A percentile compares a stretch with the other conserved stretches of the same genome.
phyloP scores from a whole-genome alignment of 2,888 invertebrate species.

The Oscheius sp. region DNA sequence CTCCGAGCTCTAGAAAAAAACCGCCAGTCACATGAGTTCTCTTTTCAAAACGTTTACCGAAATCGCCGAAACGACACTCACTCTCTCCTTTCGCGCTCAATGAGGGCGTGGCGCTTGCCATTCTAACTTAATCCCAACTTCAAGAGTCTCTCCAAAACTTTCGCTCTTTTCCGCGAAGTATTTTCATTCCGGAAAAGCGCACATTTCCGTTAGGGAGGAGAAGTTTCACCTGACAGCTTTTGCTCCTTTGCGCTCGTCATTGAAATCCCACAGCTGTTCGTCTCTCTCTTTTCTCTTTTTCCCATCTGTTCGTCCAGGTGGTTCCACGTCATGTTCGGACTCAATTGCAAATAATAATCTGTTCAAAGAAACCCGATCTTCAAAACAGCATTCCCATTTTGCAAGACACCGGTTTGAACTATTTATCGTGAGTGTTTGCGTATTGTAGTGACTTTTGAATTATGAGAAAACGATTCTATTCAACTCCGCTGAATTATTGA shows the following conservation, averaged over 20 bases:
- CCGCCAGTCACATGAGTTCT: constrained; percentile 12
- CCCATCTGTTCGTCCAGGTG: neutral
- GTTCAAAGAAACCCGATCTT: no score
- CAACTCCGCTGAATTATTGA: constrained; percentile 8
- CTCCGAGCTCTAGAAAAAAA: constrained; percentile 7
- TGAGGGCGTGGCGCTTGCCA: neutral
- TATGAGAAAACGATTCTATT: constrained; percentile 8
- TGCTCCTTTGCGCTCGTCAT: constrained; percentile 3
- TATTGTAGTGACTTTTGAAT: no score
- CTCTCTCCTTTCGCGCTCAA: neutral
- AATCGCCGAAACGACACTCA: neutral
- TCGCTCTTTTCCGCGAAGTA: neutral
- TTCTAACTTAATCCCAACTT: neutral
- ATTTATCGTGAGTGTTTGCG: no score
- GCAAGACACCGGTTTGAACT: no score
- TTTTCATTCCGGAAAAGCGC: neutral
- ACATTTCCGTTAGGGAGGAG: no score
- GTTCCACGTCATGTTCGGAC: no score
- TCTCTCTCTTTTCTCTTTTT: neutral
- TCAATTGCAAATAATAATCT: no score
- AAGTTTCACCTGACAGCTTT: neutral
- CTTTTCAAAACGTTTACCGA: constrained; percentile 17
- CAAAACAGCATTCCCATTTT: no score
- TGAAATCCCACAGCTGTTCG: constrained; percentile 13
- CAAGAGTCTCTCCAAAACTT: neutral